Conservation (phyloP, 2,113 vertebrate genomes). For the Eretmochelys imbricata region DNA sequence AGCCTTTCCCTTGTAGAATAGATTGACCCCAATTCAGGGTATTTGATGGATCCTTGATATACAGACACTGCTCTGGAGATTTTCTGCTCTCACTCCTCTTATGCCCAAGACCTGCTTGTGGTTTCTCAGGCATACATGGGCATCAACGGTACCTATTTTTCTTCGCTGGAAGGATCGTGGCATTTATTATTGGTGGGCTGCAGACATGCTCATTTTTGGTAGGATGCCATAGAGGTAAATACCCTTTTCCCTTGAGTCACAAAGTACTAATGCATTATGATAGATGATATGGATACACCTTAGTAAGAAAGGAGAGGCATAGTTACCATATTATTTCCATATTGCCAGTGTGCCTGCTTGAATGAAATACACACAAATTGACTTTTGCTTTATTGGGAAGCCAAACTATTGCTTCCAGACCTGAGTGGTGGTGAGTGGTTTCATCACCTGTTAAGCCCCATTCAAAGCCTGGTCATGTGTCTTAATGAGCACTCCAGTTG, state of each 20-base stretch:
- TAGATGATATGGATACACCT: too few species aligned
- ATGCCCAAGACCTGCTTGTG: not conserved
- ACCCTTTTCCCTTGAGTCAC: not conserved
- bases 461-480: accelerated
- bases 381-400: not conserved
- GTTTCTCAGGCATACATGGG: not conserved
- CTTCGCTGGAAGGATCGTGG: not conserved
- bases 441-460: conserved; percentile 47
- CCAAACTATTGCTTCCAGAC: not conserved
- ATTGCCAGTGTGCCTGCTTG: not conserved
- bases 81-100: not conserved
- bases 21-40: not conserved
- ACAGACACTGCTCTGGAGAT: not conserved
- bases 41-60: not conserved
- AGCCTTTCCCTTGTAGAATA: accelerated
- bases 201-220: accelerated
- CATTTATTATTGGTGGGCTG: not conserved
- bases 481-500: not conserved
- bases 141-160: not conserved
- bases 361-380: accelerated
- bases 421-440: not conserved
- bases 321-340: not conserved
- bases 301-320: not conserved
- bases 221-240: accelerated
- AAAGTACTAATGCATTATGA: not conserved